Base-by-base conservation (phyloP, 2,797 vertebrate genomes). In the Garrulus glandarius region DNA sequence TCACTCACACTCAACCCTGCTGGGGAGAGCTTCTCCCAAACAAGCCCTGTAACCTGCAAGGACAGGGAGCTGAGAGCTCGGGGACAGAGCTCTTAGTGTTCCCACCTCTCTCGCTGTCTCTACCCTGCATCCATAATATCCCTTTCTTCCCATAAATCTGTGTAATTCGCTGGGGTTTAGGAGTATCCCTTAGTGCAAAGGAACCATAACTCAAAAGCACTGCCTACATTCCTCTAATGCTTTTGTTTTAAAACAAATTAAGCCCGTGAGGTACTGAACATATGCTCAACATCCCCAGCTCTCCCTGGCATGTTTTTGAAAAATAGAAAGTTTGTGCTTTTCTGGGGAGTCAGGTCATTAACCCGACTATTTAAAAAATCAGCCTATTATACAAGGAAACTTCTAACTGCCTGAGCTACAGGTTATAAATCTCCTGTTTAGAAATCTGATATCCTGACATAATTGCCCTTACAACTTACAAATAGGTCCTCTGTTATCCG, bases 401-500 rank as follows among this genome's bases (percentile, higher is more conserved):
- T 92, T 93, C 79, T 23, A 70, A 95, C 91, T 95, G 92, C 94
- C 68, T 86, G 86, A 91, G 75, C 87, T 83, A 63, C 89, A 87
- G 83, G 90, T 95, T 96, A 94, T 93, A 97, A 97, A 96, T 95
- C 96, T 94, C 84, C 75, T 96, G 91, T 92, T 97, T 95, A 94
- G 96, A 96, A 98, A 97, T 95, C 71, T 87, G 96, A 97, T 92
- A 96, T 87, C 94, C 89, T 87, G 84, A 95, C 91, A 96, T 96
- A 97, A 97, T 69, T 93, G 87, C 93, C 96, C 95, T 97, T 94
- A 87, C 47, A 97, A 97, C 84, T 88, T 96, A 97, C 85, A 95
- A 94, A 96, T 93, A 92, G 96, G 95, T 93, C 96, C 94, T 96
- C 94, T 95, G 89, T 97, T 96, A 98, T 96, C 95, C 94, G 34